Base-by-base conservation (phyloP, 37 sponge, comb jelly and placozoan genomes). In the Lycopodina hypogea region DNA sequence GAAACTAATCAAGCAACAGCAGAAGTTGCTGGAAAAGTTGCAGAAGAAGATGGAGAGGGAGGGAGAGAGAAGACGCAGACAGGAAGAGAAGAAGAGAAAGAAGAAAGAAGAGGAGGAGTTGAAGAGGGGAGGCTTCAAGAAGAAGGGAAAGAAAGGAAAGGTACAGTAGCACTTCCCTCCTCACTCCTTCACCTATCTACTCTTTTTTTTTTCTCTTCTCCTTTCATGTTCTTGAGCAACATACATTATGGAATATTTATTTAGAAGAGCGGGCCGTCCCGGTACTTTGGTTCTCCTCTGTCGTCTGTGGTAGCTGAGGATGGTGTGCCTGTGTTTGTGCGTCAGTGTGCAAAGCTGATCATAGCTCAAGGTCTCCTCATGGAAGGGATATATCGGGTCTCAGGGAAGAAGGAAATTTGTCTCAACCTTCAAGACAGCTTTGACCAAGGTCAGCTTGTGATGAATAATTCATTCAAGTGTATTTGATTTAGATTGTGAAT, bases 331-430 rank as follows among this genome's bases (percentile, higher is more conserved):
- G 29, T 52, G 62, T 82, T 90, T 72, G 79, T 90, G 42, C 58
- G 35, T 40, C 26, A 69, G 80, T 83, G 89, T 79, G 61, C 30
- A 3, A 29, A 64, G 36, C 42, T 82, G 45, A 34, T 68, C 11
- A 78, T 82, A 53, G 56, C 55, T 21, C 56, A 59, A 21, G 81
- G 74, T 19, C n/a, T 93, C 51, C 71, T 39, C 23, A 33, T 48
- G 22, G 90, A 85, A 53, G 90, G 93, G 0, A 69, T 93, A 15
- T 93, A 93, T 38, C 74, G 93, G 30, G 66, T 93, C 42, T 89
- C 93, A 0, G 93, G 93, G 0, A 89, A 89, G 72, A 85, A 86
- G 38, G 93, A 93, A 18, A 84, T 78, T 30, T 60, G 81, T 24
- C 37, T 75, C 34, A 34, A 17, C 15, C 73, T 93, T 0, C 89